Conservation (phyloP, 2,113 vertebrate species). For the Tauraco erythrolophus region DNA sequence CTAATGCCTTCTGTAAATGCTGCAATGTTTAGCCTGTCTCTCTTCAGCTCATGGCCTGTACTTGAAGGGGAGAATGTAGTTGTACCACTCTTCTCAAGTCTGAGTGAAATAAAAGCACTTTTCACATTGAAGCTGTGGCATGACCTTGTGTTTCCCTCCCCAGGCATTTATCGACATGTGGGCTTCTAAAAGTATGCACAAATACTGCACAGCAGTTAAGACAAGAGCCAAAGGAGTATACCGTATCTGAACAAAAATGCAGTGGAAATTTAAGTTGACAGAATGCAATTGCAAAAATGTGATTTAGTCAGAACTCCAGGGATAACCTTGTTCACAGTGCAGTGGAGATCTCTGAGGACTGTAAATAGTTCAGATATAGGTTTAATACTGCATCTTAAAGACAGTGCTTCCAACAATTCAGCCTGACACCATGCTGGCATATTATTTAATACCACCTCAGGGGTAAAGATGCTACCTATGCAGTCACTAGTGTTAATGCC, state of each 20-base stretch:
- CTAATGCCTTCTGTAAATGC: not conserved
- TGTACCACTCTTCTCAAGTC: not conserved
- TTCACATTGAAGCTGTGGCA: not conserved
- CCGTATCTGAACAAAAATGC: not conserved
- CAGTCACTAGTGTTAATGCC: not conserved
- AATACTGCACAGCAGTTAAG: not conserved
- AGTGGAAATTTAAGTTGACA: not conserved
- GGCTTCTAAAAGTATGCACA: not conserved
- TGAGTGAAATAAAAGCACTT: not conserved
- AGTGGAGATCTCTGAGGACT: not conserved
- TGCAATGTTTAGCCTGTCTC: not conserved
- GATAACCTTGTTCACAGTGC: not conserved
- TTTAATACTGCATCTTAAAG: not conserved
- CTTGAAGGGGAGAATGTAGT: not conserved
- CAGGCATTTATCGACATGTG: rapidly evolving
- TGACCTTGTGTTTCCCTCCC: not conserved
- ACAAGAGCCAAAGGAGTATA: not conserved
- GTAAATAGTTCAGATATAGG: not conserved
- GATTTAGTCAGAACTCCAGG: not conserved
- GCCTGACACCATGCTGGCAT: not conserved
- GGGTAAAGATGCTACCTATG: not conserved
- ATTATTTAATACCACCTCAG: not conserved
- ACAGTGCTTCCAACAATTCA: not conserved
- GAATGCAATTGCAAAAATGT: not conserved
- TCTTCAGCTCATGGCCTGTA: not conserved